Percentiles rank a stretch among this genome's conserved stretches.
phyloP scores from a whole-genome alignment of 2,888 invertebrate genomes.

The Drepanosiphum platanoidis region DNA sequence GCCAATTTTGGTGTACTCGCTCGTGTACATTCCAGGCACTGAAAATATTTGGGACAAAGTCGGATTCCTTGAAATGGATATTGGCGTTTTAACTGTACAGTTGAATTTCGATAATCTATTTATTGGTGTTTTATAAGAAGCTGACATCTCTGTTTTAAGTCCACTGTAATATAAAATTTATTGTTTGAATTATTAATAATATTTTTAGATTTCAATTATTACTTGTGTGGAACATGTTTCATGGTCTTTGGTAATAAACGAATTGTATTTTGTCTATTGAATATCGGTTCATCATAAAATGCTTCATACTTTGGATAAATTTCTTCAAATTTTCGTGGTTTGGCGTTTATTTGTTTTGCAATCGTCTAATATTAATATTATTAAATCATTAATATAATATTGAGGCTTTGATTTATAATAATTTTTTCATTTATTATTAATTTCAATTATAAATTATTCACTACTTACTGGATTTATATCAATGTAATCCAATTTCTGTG shows the following conservation, averaged over 20 bases:
- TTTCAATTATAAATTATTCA: no score
- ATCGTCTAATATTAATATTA: conserved; percentile 8
- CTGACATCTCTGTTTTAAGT: conserved; percentile 35
- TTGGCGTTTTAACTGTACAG: conserved; percentile 24
- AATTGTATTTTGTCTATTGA: conserved; percentile 29
- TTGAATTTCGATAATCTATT: conserved; percentile 21
- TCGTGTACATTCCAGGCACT: conserved; percentile 51
- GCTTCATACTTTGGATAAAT: background rate
- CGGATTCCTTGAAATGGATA: conserved; percentile 44
- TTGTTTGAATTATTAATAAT: conserved; percentile 4
- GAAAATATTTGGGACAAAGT: conserved; percentile 45
- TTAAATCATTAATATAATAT: background rate
- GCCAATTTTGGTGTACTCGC: conserved; percentile 50
- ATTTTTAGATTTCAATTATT: background rate
- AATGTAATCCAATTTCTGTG: conserved; percentile 27
- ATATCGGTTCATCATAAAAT: conserved; percentile 55
- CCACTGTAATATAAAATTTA: conserved; percentile 27
- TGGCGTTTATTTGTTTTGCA: conserved; percentile 30
- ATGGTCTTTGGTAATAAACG: conserved; percentile 42
- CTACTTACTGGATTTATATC: conserved; percentile 50
- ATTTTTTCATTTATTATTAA: background rate
- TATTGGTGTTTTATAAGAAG: conserved; percentile 44
- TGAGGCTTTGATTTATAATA: no score
- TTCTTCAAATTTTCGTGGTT: conserved; percentile 20
- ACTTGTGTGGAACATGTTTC: conserved; percentile 45